Evolutionary conservation across 1,140 invertebrate species (phyloP), one percentile per base, ranked within the genome.

Genomic region (Ceratoteleas bidentatus): DNA sequence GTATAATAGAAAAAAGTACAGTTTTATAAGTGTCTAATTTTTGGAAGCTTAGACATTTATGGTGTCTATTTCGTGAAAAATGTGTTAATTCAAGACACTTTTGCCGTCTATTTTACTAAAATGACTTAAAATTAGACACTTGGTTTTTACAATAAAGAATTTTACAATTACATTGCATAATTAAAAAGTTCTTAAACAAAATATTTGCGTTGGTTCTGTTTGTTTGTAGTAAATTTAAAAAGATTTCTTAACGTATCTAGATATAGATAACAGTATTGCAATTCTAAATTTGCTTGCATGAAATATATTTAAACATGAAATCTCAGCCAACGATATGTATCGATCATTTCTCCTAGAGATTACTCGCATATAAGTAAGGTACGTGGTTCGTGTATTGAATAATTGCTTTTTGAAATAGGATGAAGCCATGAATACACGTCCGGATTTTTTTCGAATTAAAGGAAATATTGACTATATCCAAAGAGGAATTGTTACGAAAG

Each of bases 301-400:
- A 70, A 70, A 70, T 78, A 64, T 78, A 70, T 78, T 78, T 78
- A 70, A 78, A 70, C 75, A 70, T 70, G 66, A 78, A 70, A 78
- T 70, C 66, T 70, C 66, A 32, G 16, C 52, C 43, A 70, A 78
- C 65, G 75, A 70, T 70, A 78, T 45, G 66, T 70, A 78, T 78
- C 75, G 75, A 78, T 78, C 75, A 78, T 78, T 78, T 70, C 58
- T 69, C 58, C 13, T 58, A 52, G 43, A 78, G 60, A 64, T 78
- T 78, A 49, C 65, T 69, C 16, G 57, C 43, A 64, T 69, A 78
- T 70, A 70, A 64, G 52, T 69, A 64, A 69, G 65, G 58, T 70
- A 70, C 52, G 57, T 70, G 52, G 65, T 58, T 78, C 75, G 65
- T 58, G 75, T 78, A 70, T 70, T 78, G 58, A 78, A 78, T 78